These are phyloP conservation scores for Tenthredo amoena DNA, from an alignment of 2,888 invertebrate genomes.

Conservation along the genomic window DNA sequence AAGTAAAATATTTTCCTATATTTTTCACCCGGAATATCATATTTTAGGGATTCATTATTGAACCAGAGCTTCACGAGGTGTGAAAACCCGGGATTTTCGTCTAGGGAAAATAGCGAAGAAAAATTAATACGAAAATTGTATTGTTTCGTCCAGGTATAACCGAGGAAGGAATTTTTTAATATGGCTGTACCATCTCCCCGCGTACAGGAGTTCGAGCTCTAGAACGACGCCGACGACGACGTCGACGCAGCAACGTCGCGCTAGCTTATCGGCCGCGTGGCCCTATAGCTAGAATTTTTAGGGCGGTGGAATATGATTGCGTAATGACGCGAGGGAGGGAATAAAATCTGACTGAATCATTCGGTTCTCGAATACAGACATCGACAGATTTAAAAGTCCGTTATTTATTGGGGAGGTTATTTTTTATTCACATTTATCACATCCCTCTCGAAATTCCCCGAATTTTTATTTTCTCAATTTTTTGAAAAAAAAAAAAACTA, in stretches of 20 bases:
- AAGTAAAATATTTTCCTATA: background rate
- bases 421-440: background rate
- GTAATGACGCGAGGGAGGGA: slow-evolving; percentile 43
- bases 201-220: slow-evolving; percentile 37
- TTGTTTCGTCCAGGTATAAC: background rate
- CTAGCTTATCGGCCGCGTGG: slow-evolving; percentile 41
- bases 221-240: slow-evolving; percentile 18
- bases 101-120: background rate
- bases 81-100: background rate
- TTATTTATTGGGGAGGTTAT: background rate
- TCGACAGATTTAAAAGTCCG: background rate
- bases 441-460: background rate
- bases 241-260: slow-evolving; percentile 11
- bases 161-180: background rate
- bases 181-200: slow-evolving; percentile 14
- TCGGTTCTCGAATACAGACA: slow-evolving; percentile 10
- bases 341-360: slow-evolving; percentile 47
- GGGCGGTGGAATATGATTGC: slow-evolving; percentile 46
- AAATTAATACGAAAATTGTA: background rate
- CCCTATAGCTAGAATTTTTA: slow-evolving; percentile 43
- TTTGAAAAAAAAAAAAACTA: too few species aligned
- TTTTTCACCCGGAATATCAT: background rate
- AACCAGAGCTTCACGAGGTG: background rate
- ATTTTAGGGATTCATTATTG: background rate
- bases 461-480: background rate